Evolutionary conservation across 2,797 vertebrate species (phyloP), one percentile per base, ranked within the genome.

Genomic region (Rhyacichthys aspro): DNA sequence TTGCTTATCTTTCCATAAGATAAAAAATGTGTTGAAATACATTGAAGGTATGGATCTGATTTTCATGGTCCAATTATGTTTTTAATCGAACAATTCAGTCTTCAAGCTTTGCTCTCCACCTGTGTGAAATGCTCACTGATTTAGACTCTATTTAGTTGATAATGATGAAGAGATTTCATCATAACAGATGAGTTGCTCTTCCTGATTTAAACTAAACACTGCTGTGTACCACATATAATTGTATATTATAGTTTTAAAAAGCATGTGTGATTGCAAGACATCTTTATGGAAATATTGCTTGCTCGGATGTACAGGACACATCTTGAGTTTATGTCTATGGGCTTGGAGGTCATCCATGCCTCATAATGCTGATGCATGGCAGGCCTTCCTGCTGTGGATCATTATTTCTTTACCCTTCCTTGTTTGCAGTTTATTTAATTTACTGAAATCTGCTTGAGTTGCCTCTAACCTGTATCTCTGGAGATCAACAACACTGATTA

Each of bases 91-190:
- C 72, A 6, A 76, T 63, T 69, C 48, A 41, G 44, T 74, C 64
- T 73, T 32, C 54, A 28, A 28, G 36, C 54, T 70, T 39, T 63
- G 7, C 59, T 58, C 66, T 70, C 67, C 52, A 64, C 68, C 15
- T 14, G 59, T 55, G 55, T 62, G 64, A 81, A 82, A 78, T 1
- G 1, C 37, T 74, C 42, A 19, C 53, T 58, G 3, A 64, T 79
- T 75, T 80, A 59, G 43, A 70, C 70, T 67, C 67, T 43, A n/a
- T n/a, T n/a, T n/a, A n/a, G 59, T 17, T 38, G 79, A 79, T 72
- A 79, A 76, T 74, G 65, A 78, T 50, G 67, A 54, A 66, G 49
- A 70, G 72, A n/a, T n/a, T n/a, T n/a, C n/a, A n/a, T n/a, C n/a
- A n/a, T n/a, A n/a, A n/a, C n/a, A n/a, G n/a, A 75, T 28, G 23